Conservation (phyloP, 2,797 vertebrate genomes). For the Centropyge bicolor region DNA sequence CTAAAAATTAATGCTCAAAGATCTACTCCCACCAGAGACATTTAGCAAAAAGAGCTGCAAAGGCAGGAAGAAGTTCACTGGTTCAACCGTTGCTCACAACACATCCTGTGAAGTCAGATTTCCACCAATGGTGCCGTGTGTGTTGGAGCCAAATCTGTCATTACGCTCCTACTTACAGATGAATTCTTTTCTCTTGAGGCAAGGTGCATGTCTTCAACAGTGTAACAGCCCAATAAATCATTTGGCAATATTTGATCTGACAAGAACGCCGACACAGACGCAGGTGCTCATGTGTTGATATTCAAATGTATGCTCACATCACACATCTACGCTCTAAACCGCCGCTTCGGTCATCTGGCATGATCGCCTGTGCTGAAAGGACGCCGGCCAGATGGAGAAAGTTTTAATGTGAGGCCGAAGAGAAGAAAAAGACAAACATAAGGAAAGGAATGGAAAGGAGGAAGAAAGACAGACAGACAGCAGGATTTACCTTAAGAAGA, state of each 20-base stretch:
- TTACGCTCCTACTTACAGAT: conserved; percentile 25
- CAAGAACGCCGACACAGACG: conserved; percentile 42
- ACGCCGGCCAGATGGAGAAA: conserved; percentile 77
- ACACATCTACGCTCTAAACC: conserved; percentile 59
- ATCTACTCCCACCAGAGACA: conserved; percentile 70
- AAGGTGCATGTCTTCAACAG: conserved; percentile 31
- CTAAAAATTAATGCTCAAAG: conserved; percentile 80
- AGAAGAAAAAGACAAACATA: not conserved
- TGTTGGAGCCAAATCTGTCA: conserved; percentile 24
- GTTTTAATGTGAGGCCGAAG: conserved; percentile 45
- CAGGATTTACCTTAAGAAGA: conserved; percentile 59
- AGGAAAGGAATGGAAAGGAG: conserved; percentile 18
- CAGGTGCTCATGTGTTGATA: conserved; percentile 66
- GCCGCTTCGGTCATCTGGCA: conserved; percentile 62
- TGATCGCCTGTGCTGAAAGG: conserved; percentile 62
- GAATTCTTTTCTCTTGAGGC: conserved; percentile 59
- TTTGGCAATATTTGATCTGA: conserved; percentile 60
- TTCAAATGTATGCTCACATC: conserved; percentile 72
- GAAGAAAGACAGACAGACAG: conserved; percentile 41
- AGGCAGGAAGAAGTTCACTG: conserved; percentile 53
- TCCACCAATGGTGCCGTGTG: not conserved
- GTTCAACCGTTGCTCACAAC: conserved; percentile 27
- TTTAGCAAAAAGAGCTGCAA: conserved; percentile 51
- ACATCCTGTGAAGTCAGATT: conserved; percentile 41
- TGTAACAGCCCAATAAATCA: conserved; percentile 63